Evolutionary conservation across 2,888 invertebrate genomes (phyloP).

Genomic region (Leptinotarsa peninsularis): DNA sequence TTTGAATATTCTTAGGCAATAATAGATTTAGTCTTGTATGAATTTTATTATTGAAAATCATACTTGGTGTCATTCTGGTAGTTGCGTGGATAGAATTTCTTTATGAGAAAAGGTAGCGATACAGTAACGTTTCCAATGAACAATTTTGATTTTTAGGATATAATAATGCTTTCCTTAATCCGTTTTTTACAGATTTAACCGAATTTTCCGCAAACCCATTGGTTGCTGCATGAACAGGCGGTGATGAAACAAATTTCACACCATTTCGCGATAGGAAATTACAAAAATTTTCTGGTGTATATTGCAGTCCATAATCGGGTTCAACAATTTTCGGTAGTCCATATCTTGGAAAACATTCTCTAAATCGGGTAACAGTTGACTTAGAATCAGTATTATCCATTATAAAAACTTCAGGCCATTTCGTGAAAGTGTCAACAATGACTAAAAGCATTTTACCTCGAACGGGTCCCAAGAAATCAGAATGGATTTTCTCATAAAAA

Average conservation of each 20-base stretch:
- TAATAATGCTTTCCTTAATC: background rate
- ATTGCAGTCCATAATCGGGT: conserved; percentile 15
- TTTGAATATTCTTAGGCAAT: too few relatives aligned
- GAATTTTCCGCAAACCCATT: conserved; percentile 8
- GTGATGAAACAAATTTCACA: background rate
- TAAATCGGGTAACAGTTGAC: background rate
- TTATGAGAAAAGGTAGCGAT: background rate
- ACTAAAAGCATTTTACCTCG: conserved; percentile 26
- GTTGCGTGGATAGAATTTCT: background rate
- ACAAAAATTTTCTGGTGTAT: conserved; percentile 25
- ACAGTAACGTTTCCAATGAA: background rate
- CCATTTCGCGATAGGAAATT: background rate
- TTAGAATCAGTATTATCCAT: conserved; percentile 24
- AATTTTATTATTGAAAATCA: too few relatives aligned
- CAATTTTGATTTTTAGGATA: background rate
- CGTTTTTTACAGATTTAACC: background rate
- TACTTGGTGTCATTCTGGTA: background rate
- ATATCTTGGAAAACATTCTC: too few relatives aligned
- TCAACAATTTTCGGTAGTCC: conserved; percentile 1
- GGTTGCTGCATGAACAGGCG: background rate
- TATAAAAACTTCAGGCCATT: conserved; percentile 30
- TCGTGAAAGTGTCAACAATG: conserved; percentile 31
- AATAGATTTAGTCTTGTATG: too few relatives aligned
- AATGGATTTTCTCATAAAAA: conserved; percentile 31
- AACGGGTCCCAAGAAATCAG: conserved; percentile 30